These are phyloP conservation scores for Diplolepis rosae DNA, from an alignment of 2,888 invertebrate species.

Conservation along the genomic window DNA sequence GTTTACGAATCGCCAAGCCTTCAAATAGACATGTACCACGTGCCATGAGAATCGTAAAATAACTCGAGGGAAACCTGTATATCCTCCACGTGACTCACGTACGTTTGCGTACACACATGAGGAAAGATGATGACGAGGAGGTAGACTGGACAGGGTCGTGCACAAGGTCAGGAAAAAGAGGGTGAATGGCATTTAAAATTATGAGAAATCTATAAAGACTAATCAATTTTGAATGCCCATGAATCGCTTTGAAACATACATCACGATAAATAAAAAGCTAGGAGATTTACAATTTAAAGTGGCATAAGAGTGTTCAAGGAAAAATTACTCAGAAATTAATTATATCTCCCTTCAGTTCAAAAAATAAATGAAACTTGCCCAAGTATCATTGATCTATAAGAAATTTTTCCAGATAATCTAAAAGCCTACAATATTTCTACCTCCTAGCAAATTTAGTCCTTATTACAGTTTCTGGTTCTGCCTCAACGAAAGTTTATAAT, in stretches of 20 bases:
- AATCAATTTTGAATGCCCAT: too few relatives aligned
- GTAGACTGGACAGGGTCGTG: slow-evolving; percentile 20
- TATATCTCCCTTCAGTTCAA: not conserved
- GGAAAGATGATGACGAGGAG: slow-evolving; percentile 35
- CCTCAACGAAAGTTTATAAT: slow-evolving; percentile 1
- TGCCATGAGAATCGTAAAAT: slow-evolving; percentile 43
- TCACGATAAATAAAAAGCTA: not conserved
- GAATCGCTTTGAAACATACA: too few relatives aligned
- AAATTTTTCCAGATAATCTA: slow-evolving; percentile 14
- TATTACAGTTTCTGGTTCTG: not conserved
- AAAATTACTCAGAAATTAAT: not conserved
- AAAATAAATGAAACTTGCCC: not conserved
- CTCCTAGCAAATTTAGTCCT: not conserved
- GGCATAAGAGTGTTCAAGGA: not conserved
- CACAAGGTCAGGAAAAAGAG: not conserved
- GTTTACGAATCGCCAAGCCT: slow-evolving; percentile 49
- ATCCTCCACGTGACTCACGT: slow-evolving; percentile 55
- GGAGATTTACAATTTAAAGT: slow-evolving; percentile 3
- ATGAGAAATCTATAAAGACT: too few relatives aligned
- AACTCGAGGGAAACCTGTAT: slow-evolving; percentile 49
- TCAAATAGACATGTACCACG: slow-evolving; percentile 52
- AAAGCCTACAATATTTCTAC: not conserved
- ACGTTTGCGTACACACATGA: slow-evolving; percentile 40
- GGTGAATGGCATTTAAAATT: not conserved
- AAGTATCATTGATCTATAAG: not conserved